Evolutionary conservation across 2,888 invertebrate genomes (phyloP).

Genomic region (Cephalotes varians): DNA sequence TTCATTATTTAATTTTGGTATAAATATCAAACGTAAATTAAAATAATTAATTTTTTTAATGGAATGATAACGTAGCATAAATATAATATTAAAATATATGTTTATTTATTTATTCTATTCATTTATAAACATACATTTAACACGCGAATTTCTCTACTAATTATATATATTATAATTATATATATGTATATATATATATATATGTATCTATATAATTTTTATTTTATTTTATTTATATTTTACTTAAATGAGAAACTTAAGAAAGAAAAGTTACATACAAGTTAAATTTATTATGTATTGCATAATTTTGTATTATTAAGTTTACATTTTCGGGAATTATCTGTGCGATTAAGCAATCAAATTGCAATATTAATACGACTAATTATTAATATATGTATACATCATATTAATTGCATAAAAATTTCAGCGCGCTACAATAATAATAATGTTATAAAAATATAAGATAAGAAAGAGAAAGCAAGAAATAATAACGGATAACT

Average conservation of each 20-base stretch:
- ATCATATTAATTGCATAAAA: not conserved
- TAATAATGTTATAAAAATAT: not conserved
- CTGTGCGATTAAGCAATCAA: not conserved
- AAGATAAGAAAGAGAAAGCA: not conserved
- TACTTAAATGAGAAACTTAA: not conserved
- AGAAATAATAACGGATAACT: not conserved
- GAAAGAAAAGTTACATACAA: not conserved
- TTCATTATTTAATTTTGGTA: not conserved
- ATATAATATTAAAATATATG: not conserved
- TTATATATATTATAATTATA: not conserved
- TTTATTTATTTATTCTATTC: not conserved
- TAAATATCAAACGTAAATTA: not conserved
- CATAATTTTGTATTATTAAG: not conserved
- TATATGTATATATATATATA: not conserved
- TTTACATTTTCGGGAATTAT: not conserved
- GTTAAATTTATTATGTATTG: not conserved
- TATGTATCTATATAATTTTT: not conserved
- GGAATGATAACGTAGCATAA: not conserved
- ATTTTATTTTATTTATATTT: not conserved
- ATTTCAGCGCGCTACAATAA: not conserved
- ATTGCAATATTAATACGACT: not conserved
- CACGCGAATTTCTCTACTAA: not conserved
- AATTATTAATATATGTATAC: not conserved
- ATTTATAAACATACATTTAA: not conserved
- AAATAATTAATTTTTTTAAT: not conserved